These are phyloP conservation scores for Danio tinwini DNA, from an alignment of 2,797 vertebrate species.

Conservation along the genomic window DNA sequence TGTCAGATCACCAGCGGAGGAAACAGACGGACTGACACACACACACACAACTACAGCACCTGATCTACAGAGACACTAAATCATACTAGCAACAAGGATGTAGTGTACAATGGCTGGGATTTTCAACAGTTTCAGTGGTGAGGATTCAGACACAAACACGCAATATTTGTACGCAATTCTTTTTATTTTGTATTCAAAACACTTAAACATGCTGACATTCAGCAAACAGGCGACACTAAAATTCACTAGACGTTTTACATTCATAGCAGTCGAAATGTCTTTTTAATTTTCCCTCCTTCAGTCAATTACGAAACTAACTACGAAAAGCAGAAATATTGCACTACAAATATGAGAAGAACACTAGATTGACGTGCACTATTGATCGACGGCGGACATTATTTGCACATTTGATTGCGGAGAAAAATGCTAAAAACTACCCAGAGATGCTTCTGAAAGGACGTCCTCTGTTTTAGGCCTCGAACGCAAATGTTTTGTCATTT, in stretches of 20 bases:
- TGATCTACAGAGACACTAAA: slow-evolving; percentile 55
- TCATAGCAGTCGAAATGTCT: slow-evolving; percentile 32
- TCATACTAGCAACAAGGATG: slow-evolving; percentile 48
- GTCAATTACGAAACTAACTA: slow-evolving; percentile 30
- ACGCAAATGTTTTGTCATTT: slow-evolving; percentile 22
- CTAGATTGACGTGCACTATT: slow-evolving; percentile 81
- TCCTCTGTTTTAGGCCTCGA: slow-evolving; percentile 27
- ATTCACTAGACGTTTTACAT: slow-evolving; percentile 28
- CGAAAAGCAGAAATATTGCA: slow-evolving; percentile 76
- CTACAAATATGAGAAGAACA: slow-evolving; percentile 77
- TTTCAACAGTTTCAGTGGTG: slow-evolving; percentile 65
- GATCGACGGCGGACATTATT: slow-evolving; percentile 67
- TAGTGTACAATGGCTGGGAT: slow-evolving; percentile 61
- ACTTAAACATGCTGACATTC: slow-evolving; percentile 43
- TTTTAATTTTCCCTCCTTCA: slow-evolving; percentile 14
- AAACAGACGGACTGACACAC: slow-evolving; percentile 52
- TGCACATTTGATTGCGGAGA: slow-evolving; percentile 67
- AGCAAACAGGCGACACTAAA: slow-evolving; percentile 42
- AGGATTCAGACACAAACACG: slow-evolving; percentile 56
- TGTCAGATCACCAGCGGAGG: slow-evolving; percentile 45
- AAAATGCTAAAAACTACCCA: slow-evolving; percentile 55
- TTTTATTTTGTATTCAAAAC: slow-evolving; percentile 38
- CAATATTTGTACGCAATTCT: slow-evolving; percentile 41
- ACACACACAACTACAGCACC: slow-evolving; percentile 48
- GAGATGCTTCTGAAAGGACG: slow-evolving; percentile 8